These are phyloP conservation scores for Piprites chloris DNA, from an alignment of 2,113 vertebrate genomes.

Conservation along the genomic window DNA sequence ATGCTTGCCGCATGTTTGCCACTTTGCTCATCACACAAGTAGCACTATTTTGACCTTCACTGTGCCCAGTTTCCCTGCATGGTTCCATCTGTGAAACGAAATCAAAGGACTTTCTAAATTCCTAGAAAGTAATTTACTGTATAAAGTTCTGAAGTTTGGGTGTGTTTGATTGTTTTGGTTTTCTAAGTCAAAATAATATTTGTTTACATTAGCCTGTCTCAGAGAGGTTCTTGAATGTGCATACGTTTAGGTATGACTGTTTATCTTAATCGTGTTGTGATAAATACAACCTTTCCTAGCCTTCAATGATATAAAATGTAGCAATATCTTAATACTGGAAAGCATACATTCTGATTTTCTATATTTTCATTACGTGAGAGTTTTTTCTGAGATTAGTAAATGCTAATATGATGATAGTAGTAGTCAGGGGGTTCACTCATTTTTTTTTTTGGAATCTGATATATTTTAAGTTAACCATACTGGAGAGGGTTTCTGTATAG, in stretches of 20 bases:
- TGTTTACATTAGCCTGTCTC: not conserved
- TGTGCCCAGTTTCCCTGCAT: slow-evolving; percentile 68
- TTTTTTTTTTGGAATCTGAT: not conserved
- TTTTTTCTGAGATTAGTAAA: not conserved
- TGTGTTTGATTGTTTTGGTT: not conserved
- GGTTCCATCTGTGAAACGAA: slow-evolving; percentile 62
- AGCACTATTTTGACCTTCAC: slow-evolving; percentile 25
- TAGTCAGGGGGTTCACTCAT: not conserved
- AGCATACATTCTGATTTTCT: not conserved
- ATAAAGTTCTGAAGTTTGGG: not conserved
- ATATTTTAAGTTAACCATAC: not conserved
- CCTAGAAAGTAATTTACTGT: slow-evolving; percentile 28
- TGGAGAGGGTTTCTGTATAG: not conserved
- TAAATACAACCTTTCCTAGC: not conserved
- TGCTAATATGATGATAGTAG: not conserved
- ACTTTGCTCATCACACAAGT: slow-evolving; percentile 47
- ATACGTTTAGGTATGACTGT: not conserved
- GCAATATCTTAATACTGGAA: not conserved
- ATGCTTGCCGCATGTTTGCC: slow-evolving; percentile 82
- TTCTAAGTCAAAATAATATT: slow-evolving; percentile 9
- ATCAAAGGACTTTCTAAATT: slow-evolving; percentile 17
- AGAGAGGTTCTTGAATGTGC: not conserved
- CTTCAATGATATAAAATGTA: not conserved
- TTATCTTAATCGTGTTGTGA: not conserved
- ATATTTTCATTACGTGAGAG: not conserved